phyloP scores from a whole-genome alignment of 64 coral and sea anemone genomes.

The Montipora cactus region DNA sequence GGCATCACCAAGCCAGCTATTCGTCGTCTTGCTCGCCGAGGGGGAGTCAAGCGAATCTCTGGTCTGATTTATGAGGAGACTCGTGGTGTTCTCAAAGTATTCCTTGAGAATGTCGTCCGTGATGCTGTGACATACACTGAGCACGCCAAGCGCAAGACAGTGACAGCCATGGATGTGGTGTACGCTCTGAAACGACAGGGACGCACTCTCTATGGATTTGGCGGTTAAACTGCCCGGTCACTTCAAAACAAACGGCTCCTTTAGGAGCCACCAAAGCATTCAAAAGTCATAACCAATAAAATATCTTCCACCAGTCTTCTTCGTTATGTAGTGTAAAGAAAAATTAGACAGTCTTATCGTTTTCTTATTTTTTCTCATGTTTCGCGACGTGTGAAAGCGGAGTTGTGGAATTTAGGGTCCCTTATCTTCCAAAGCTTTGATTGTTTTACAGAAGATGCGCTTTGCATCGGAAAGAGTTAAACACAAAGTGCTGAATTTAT shows the following conservation, averaged over 20 bases:
- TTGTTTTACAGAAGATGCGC: no score
- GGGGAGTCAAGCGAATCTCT: conserved; percentile 69
- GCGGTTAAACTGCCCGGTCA: conserved; percentile 19
- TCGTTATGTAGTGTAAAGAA: neutral
- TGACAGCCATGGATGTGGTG: conserved; percentile 71
- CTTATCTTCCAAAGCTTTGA: no score
- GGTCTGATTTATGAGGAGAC: conserved; percentile 73
- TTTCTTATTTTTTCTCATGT: no score
- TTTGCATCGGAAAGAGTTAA: no score
- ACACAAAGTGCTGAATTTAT: no score
- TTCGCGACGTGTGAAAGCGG: no score
- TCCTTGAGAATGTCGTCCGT: conserved; percentile 75
- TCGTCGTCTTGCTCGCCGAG: conserved; percentile 68
- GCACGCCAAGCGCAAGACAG: conserved; percentile 71
- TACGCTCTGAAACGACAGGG: conserved; percentile 78
- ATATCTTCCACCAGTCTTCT: no score
- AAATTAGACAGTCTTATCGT: no score
- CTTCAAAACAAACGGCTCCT: conserved; percentile 29
- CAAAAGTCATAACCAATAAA: conserved; percentile 36
- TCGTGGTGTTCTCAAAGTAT: conserved; percentile 69
- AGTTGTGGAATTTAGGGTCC: no score
- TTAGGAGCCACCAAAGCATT: conserved; percentile 44
- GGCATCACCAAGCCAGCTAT: conserved; percentile 72
- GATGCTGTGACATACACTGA: conserved; percentile 69
- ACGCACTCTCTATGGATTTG: conserved; percentile 80